Conservation (phyloP, 2,888 invertebrate genomes). For the Folsomia manolachei region DNA sequence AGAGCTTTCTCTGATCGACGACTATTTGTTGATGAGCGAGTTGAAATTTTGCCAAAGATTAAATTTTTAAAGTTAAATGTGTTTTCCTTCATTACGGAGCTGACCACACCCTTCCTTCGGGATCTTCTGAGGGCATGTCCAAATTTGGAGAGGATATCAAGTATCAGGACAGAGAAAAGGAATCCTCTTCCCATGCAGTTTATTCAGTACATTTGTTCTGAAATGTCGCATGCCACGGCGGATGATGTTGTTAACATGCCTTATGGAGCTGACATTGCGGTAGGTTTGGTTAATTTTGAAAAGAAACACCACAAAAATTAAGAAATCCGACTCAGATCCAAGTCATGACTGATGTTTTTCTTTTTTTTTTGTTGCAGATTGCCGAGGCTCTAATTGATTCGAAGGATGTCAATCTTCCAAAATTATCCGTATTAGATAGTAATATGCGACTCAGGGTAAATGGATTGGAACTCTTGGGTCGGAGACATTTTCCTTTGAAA, state of each 20-base stretch:
- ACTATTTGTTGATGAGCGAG: conserved; percentile 28
- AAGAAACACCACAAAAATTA: no score
- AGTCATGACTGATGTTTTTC: no score
- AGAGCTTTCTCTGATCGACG: conserved; percentile 38
- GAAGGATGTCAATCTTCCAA: conserved; percentile 30
- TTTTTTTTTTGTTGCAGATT: conserved; percentile 8
- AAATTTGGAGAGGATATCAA: conserved; percentile 40
- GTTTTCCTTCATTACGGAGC: conserved; percentile 39
- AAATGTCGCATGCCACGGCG: conserved; percentile 40
- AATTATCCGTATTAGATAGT: conserved; percentile 32
- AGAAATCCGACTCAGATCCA: no score
- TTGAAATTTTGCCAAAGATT: conserved; percentile 35
- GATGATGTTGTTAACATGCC: conserved; percentile 44
- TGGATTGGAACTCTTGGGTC: conserved; percentile 27
- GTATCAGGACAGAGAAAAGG: conserved; percentile 32
- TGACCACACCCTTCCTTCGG: conserved; percentile 38
- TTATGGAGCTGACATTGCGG: conserved; percentile 34
- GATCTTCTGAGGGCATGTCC: conserved; percentile 38
- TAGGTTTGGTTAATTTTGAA: no score
- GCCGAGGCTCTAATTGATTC: conserved; percentile 39
- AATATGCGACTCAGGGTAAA: conserved; percentile 35
- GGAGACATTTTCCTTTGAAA: conserved; percentile 30
- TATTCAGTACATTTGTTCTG: conserved; percentile 42
- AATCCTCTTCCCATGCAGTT: conserved; percentile 44
- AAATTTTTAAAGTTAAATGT: conserved; percentile 37